phyloP scores from a whole-genome alignment of 2,888 invertebrate genomes.

The Amphipoea lucens region DNA sequence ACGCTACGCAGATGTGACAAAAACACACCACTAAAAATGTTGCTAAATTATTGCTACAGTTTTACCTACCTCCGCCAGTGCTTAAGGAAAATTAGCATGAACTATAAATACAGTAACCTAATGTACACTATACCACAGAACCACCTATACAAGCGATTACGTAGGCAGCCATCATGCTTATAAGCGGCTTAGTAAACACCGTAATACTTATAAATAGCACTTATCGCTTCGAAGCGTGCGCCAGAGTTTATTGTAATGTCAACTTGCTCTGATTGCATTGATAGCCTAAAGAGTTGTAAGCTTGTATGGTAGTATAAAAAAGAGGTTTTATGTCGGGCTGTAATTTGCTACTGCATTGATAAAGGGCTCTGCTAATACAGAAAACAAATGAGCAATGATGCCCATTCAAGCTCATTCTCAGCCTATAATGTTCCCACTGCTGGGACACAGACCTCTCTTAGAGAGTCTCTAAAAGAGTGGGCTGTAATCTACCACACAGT shows the following conservation, averaged over 20 bases:
- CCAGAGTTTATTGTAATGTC: constrained; percentile 58
- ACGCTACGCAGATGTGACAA: background rate
- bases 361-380: background rate
- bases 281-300: constrained; percentile 25
- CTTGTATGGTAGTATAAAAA: background rate
- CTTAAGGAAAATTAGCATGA: constrained; percentile 30
- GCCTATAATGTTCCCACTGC: no score
- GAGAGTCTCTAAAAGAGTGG: no score
- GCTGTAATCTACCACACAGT: no score
- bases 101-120: background rate
- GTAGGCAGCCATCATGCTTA: constrained; percentile 1
- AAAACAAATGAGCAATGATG: background rate
- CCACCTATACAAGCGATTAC: background rate
- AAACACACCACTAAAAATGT: background rate
- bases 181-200: constrained; percentile 31
- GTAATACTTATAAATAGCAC: constrained; percentile 66
- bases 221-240: constrained; percentile 47
- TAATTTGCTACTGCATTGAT: background rate
- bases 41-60: background rate
- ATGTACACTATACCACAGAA: constrained; percentile 11
- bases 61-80: background rate
- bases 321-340: background rate
- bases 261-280: constrained; percentile 50
- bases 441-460: no score
- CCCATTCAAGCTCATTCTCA: background rate